phyloP scores from a whole-genome alignment of 2,113 vertebrate genomes.

The Gnathonemus longibarbis region DNA sequence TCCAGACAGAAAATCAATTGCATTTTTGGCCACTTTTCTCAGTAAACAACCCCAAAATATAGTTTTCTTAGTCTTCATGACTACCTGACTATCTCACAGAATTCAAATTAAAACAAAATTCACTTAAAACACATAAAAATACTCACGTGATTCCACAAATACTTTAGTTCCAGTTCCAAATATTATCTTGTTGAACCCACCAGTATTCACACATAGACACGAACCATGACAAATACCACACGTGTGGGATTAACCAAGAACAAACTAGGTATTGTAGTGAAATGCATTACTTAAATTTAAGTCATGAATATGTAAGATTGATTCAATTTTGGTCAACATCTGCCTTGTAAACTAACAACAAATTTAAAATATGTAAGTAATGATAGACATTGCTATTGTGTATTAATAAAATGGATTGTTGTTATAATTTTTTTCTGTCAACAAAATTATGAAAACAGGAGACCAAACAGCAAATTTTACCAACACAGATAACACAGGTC shows the following conservation, averaged over 20 bases:
- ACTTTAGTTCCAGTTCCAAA: slow-evolving; percentile 9
- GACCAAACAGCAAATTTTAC: background rate
- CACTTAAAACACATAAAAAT: background rate
- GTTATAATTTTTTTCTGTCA: background rate
- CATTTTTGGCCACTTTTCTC: background rate
- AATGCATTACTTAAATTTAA: background rate
- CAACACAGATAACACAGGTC: background rate
- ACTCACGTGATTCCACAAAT: background rate
- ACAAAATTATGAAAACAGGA: background rate
- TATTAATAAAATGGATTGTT: background rate
- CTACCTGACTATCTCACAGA: background rate
- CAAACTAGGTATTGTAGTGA: background rate
- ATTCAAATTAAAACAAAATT: background rate
- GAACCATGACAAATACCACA: background rate
- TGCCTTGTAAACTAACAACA: background rate
- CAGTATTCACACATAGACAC: background rate
- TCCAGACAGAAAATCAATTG: background rate
- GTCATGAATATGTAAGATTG: background rate
- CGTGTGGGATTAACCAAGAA: background rate
- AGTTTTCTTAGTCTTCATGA: background rate
- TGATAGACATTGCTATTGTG: background rate
- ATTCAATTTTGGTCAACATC: background rate
- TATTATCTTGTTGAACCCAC: background rate
- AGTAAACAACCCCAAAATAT: background rate
- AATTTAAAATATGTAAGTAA: background rate